Evolutionary conservation across 1,140 invertebrate species (phyloP).

Genomic region (Andrena cerasifolii): DNA sequence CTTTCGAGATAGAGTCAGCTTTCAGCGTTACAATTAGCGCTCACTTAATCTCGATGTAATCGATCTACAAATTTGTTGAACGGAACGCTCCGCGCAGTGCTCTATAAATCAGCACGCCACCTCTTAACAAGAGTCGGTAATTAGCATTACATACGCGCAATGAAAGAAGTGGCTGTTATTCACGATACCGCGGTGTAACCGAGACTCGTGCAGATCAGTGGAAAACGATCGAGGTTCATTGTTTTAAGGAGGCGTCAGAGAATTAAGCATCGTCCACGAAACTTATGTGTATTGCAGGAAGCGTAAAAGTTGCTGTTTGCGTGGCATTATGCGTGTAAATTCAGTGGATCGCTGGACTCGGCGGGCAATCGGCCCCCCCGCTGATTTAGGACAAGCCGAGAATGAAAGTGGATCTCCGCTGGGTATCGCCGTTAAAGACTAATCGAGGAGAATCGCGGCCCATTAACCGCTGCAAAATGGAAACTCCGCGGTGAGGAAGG

Average conservation of each 20-base stretch:
- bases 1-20: no score
- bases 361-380: not conserved
- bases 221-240: not conserved
- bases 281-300: not conserved
- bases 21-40: not conserved
- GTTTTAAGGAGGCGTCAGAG: not conserved
- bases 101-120: slow-evolving; percentile 4
- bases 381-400: slow-evolving; percentile 10
- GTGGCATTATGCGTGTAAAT: not conserved
- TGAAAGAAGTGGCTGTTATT: no score
- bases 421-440: slow-evolving; percentile 14
- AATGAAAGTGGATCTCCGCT: not conserved
- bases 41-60: not conserved
- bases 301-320: not conserved
- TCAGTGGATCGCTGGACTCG: not conserved
- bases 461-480: slow-evolving; percentile 13
- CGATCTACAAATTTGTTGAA: slow-evolving; percentile 12
- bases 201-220: not conserved
- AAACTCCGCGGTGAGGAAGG: not conserved
- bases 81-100: not conserved
- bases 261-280: not conserved
- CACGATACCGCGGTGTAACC: no score
- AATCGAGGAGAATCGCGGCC: slow-evolving; percentile 26
- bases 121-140: slow-evolving; percentile 1
- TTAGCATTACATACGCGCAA: not conserved